Evolutionary conservation across 2,113 vertebrate species (phyloP), one percentile per base, ranked within the genome.

Genomic region (Callithrix jacchus): DNA sequence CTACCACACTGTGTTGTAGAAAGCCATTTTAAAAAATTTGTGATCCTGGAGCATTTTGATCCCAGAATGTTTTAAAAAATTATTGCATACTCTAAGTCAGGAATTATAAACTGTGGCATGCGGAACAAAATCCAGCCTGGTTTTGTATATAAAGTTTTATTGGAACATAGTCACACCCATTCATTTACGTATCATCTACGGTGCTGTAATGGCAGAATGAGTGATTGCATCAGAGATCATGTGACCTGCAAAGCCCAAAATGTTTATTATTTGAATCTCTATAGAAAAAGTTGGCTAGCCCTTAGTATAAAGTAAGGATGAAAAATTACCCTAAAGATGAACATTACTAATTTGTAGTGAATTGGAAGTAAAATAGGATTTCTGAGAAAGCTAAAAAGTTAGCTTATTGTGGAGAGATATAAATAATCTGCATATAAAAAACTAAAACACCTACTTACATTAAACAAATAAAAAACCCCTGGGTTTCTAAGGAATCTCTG

Each of bases 271-370:
- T 89, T 79, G 40, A 66, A 71, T 2, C 37, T 94, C 49, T 42
- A 56, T 12, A 85, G 27, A 54, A 83, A 77, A 93, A 52, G 2
- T 64, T 85, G 61, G 1, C 74, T 66, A 45, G 82, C 40, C 52
- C 40, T 81, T 77, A 42, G 5, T 81, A 56, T 89, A 66, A 76
- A 37, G 18, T 83, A 54, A 54, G 12, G 52, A 37, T 74, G 30
- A 54, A 76, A 95, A 74, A 58, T 77, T 32, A 77, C 35, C 68
- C 81, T 93, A 86, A 86, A 96, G 85, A 73, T 27, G 47, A 88
- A 68, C 77, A 66, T 23, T 37, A 23, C 80, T 40, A 35, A 49
- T 37, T 91, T 85, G 5, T 79, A 91, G 21, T 40, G 70, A 89
- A 66, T 40, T 87, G 61, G 64, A 23, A 83, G 8, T 88, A 35